A percentile compares a stretch with the other conserved stretches of the same genome.
Conservation (phyloP, 2,797 vertebrate species). For the Buceros bicornis region DNA sequence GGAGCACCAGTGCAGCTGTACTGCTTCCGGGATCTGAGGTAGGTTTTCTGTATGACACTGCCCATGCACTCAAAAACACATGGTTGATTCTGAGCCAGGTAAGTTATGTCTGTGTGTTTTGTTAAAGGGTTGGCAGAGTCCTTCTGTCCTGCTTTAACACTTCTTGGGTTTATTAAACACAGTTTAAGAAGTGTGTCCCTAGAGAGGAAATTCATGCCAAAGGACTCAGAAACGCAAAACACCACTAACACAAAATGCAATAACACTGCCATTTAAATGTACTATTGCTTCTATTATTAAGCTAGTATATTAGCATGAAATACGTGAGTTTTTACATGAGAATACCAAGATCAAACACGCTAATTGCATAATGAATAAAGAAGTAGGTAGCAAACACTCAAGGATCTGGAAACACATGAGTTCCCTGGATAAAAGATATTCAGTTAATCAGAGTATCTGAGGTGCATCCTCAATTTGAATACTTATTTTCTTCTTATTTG, state of each 20-base stretch:
- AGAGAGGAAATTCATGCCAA: constrained; percentile 21
- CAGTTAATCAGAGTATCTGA: background rate
- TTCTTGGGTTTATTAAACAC: constrained; percentile 15
- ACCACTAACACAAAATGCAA: background rate
- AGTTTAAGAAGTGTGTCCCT: constrained; percentile 14
- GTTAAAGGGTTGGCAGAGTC: background rate
- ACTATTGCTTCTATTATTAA: background rate
- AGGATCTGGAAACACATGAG: background rate
- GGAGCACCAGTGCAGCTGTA: background rate
- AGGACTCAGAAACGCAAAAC: background rate
- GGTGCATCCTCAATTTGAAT: background rate
- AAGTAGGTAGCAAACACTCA: background rate
- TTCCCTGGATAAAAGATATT: background rate
- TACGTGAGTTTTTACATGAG: background rate
- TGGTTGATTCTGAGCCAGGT: background rate
- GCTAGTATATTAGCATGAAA: background rate
- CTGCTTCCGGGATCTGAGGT: background rate
- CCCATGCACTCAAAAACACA: background rate
- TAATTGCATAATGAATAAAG: constrained; percentile 29
- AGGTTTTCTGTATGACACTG: background rate
- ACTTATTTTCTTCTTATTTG: background rate
- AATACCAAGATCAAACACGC: background rate
- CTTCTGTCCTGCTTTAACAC: background rate
- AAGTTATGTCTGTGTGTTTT: background rate
- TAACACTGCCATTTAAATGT: background rate